Percentiles rank a stretch among this genome's conserved stretches.
Conservation (phyloP, 1,140 invertebrate genomes). For the Choristoneura fumiferana region DNA sequence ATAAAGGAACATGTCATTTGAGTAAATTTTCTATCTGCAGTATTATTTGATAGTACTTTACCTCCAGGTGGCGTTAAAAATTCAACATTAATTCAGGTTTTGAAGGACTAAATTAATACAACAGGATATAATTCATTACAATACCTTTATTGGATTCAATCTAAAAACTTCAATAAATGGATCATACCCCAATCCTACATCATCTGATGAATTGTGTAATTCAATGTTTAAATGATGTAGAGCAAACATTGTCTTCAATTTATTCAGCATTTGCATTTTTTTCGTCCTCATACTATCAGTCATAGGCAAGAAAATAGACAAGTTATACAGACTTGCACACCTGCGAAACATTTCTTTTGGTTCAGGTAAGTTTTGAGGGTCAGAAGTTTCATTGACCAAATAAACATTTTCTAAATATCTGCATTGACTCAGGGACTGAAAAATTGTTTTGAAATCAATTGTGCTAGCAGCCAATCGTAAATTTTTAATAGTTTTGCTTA, state of each 20-base stretch:
- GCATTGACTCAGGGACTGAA: neutral
- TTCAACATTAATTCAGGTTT: too few species aligned
- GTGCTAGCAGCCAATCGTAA: neutral
- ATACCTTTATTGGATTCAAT: constrained; percentile 15
- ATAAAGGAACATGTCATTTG: too few species aligned
- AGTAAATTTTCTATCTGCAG: too few species aligned
- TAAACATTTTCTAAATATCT: constrained; percentile 1
- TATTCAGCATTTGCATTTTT: neutral
- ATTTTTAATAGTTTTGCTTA: constrained; percentile 6
- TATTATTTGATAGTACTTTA: too few species aligned
- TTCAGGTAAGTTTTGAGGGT: neutral
- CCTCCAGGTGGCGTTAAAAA: too few species aligned
- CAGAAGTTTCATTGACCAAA: neutral
- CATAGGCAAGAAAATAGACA: constrained; percentile 2
- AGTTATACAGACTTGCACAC: constrained; percentile 1
- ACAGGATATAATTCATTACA: neutral
- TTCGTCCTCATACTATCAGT: neutral
- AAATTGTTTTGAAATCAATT: constrained; percentile 12
- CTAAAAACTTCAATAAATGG: neutral
- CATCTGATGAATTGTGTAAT: neutral
- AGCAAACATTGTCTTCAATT: neutral
- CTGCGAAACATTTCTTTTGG: constrained; percentile 6
- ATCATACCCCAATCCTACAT: constrained; percentile 2
- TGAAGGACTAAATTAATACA: neutral
- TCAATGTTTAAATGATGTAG: constrained; percentile 13